Evolutionary conservation across 2,888 invertebrate genomes (phyloP).

Genomic region (Matsumyia berberina): DNA sequence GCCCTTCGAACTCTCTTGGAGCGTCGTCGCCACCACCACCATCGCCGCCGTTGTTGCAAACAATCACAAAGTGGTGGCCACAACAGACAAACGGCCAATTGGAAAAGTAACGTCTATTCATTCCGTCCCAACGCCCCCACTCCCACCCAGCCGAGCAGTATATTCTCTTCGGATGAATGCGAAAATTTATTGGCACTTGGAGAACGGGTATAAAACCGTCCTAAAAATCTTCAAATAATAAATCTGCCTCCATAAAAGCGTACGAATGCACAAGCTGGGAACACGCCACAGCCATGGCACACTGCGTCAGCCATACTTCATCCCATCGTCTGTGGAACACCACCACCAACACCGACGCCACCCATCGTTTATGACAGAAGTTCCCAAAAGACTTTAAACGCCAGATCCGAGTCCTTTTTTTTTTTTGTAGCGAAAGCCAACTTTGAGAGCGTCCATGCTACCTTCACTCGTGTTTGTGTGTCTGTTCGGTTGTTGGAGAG

Average conservation of each 20-base stretch:
- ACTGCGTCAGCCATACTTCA: constrained; percentile 49
- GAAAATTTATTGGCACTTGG: constrained; percentile 75
- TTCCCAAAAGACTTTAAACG: constrained; percentile 54
- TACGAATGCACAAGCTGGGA: constrained; percentile 59
- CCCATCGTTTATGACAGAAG: constrained; percentile 59
- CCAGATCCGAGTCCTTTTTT: constrained; percentile 27
- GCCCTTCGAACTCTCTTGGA: constrained; percentile 46
- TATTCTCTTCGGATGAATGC: constrained; percentile 60
- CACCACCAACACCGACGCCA: constrained; percentile 5
- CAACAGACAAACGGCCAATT: constrained; percentile 74
- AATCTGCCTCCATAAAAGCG: constrained; percentile 64
- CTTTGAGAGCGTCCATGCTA: constrained; percentile 34
- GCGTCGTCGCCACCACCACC: neutral
- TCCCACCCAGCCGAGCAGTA: constrained; percentile 19
- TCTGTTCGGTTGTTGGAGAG: constrained; percentile 4
- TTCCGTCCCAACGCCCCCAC: neutral
- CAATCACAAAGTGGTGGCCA: constrained; percentile 73
- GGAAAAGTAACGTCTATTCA: constrained; percentile 64
- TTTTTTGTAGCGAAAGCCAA: neutral
- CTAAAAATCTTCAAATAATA: constrained; percentile 75
- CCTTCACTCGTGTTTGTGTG: constrained; percentile 16
- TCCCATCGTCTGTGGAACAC: constrained; percentile 14
- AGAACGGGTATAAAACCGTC: constrained; percentile 73
- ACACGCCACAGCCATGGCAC: constrained; percentile 28
- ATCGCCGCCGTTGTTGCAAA: constrained; percentile 41